phyloP scores from a whole-genome alignment of 2,113 vertebrate genomes.

The Todiramphus saurophagus region DNA sequence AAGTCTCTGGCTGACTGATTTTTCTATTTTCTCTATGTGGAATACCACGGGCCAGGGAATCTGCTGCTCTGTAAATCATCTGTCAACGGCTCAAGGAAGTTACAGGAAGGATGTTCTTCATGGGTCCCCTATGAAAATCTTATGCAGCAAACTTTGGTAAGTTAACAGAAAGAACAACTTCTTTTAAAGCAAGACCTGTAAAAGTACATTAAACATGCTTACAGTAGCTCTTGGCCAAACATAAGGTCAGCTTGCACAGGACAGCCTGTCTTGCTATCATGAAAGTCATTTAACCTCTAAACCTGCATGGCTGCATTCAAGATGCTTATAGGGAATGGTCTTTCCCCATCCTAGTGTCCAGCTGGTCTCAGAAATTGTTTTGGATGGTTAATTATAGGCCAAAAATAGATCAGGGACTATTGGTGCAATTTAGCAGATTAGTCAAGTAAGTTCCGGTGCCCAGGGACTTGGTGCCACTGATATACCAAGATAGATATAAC shows the following conservation, averaged over 20 bases:
- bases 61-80: background rate
- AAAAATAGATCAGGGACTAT: background rate
- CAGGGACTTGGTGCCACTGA: background rate
- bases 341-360: background rate
- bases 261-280: accelerated
- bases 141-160: background rate
- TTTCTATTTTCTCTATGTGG: background rate
- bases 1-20: background rate
- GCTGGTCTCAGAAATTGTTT: background rate
- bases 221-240: background rate
- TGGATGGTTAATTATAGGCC: background rate
- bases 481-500: background rate
- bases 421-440: background rate
- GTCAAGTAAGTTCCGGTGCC: background rate
- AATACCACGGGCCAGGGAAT: background rate
- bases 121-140: background rate
- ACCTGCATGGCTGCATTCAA: background rate
- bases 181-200: background rate
- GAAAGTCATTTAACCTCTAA: background rate
- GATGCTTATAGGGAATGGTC: background rate
- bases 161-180: background rate
- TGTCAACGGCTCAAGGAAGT: background rate
- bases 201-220: background rate
- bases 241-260: background rate
- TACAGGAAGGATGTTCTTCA: background rate